Base-by-base conservation (phyloP, 2,888 invertebrate genomes). In the Lacanobia wlatinum region DNA sequence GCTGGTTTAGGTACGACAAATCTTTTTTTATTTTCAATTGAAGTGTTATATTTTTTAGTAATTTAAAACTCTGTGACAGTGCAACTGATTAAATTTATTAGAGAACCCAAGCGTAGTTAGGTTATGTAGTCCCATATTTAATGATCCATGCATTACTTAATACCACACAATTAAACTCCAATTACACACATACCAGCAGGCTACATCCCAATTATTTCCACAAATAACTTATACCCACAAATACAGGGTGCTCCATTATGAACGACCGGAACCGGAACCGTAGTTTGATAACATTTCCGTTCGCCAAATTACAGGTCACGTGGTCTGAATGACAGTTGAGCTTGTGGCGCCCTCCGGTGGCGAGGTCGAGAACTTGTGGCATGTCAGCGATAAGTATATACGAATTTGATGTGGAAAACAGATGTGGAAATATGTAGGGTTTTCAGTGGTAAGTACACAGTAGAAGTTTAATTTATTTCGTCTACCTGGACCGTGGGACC, bases 281-380 rank as follows among this genome's bases (percentile, higher is more conserved):
- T 77, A 83, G 85, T 86, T 89, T 88, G 84, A 88, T 87, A 87
- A 88, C 89, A 86, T 87, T 89, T 89, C 87, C 87, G 87, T 89
- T 87, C 87, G 86, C 84, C 86, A 88, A 90, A 85, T 84, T 85
- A 83, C 81, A 73, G 83, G 85, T 84, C 83, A 80, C 89, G 90
- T 89, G 89, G 87, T 55, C 73, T 78, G 88, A 89, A 90, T 89
- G 87, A 87, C 86, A 88, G 85, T 82, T 77, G 78, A 76, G 70
- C 73, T 56, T 67, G 55, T 67, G 9, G 46, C 66, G 67, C 58
- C 73, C 80, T 68, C 82, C 76, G 66, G 64, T 60, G 50, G 55
- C 14, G 50, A 58, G 55, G 38, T 56, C 21, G 82, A n/a, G 74
- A 70, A 81, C 65, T 73, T 61, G 52, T 56, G 58, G 21, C 28